Conservation (phyloP, 2,113 vertebrate genomes). For the Cairina moschata region DNA sequence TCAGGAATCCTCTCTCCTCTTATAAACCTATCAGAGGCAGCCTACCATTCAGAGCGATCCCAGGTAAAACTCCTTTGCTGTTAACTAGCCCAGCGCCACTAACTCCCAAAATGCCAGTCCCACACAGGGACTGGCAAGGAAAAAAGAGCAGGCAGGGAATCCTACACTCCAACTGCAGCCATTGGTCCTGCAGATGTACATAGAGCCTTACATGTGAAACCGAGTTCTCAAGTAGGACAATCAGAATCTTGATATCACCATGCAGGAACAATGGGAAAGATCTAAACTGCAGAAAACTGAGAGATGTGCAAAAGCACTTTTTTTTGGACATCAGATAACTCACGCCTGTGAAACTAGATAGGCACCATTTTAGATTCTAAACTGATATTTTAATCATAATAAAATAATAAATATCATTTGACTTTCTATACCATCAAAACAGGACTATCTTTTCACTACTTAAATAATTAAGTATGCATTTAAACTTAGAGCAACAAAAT, state of each 20-base stretch:
- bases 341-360: background rate
- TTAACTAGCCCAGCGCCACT: background rate
- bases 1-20: background rate
- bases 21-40: background rate
- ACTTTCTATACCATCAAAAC: background rate
- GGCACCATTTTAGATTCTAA: background rate
- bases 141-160: background rate
- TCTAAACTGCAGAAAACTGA: background rate
- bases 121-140: background rate
- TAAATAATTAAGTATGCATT: background rate
- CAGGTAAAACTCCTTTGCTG: background rate
- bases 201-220: background rate
- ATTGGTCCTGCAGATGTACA: background rate
- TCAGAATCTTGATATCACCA: background rate
- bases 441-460: background rate
- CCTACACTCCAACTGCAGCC: fast-evolving
- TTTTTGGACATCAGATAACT: background rate
- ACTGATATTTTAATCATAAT: background rate
- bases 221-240: background rate
- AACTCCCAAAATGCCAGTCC: background rate
- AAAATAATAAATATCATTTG: background rate
- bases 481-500: background rate
- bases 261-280: background rate
- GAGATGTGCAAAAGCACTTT: background rate
- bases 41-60: background rate